phyloP scores from a whole-genome alignment of 2,113 vertebrate species.

The Columba janthina region DNA sequence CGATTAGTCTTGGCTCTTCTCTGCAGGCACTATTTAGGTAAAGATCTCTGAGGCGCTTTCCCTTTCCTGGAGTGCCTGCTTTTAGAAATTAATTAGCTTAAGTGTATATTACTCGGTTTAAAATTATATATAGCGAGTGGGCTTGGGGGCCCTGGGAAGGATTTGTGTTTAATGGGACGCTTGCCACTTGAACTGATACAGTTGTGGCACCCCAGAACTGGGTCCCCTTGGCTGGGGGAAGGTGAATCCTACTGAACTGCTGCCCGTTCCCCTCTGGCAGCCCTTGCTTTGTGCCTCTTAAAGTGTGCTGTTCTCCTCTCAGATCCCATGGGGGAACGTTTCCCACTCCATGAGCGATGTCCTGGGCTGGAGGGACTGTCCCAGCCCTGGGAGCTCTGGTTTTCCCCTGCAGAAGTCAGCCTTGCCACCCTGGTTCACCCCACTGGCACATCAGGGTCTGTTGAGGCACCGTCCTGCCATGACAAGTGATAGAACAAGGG shows the following conservation, averaged over 20 bases:
- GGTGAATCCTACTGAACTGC: neutral
- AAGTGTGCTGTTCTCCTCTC: neutral
- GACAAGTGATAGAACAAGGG: too few species aligned
- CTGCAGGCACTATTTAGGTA: conserved; percentile 47
- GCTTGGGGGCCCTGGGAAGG: neutral
- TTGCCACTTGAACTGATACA: neutral
- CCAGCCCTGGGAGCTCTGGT: neutral
- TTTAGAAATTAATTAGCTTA: conserved; percentile 66
- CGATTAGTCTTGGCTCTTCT: conserved; percentile 48
- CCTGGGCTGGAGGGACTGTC: neutral
- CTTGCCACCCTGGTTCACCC: rapidly evolving
- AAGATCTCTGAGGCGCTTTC: conserved; percentile 40
- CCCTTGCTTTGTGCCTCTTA: neutral
- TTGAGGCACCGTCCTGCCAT: rapidly evolving
- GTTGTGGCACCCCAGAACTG: neutral
- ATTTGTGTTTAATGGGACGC: neutral
- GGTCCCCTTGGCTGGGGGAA: neutral
- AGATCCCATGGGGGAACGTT: rapidly evolving
- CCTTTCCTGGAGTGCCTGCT: conserved; percentile 56
- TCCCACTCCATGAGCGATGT: rapidly evolving
- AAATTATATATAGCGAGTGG: conserved; percentile 12
- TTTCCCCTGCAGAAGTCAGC: too few species aligned
- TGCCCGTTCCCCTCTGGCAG: neutral
- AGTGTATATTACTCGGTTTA: conserved; percentile 34
- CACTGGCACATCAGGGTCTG: rapidly evolving